phyloP scores from a whole-genome alignment of 2,888 invertebrate genomes.

The Drosophila mayaguana region DNA sequence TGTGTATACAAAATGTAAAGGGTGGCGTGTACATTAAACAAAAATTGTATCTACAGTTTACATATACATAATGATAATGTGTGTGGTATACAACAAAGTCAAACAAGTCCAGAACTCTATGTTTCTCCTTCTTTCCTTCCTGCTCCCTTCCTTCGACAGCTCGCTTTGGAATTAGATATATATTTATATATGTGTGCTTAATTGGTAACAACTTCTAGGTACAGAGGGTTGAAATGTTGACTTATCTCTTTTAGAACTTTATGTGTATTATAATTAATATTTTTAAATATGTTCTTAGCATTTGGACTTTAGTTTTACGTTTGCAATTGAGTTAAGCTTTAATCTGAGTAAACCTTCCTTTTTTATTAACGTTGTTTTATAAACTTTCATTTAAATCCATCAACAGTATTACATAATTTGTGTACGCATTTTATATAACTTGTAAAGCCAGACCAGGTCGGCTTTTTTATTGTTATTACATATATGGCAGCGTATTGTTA shows the following conservation, averaged over 20 bases:
- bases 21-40: slow-evolving; percentile 48
- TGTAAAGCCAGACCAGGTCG: slow-evolving; percentile 64
- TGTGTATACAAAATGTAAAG: slow-evolving; percentile 71
- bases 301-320: slow-evolving; percentile 37
- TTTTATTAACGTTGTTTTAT: slow-evolving; percentile 74
- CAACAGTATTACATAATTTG: slow-evolving; percentile 70
- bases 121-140: slow-evolving; percentile 28
- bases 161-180: slow-evolving; percentile 55
- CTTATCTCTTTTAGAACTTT: slow-evolving; percentile 38
- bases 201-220: slow-evolving; percentile 76
- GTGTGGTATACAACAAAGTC: slow-evolving; percentile 60
- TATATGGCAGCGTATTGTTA: slow-evolving; percentile 75
- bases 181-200: slow-evolving; percentile 55
- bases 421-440: slow-evolving; percentile 48
- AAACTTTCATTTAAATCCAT: slow-evolving; percentile 75
- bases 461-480: slow-evolving; percentile 49
- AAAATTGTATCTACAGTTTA: slow-evolving; percentile 66
- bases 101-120: slow-evolving; percentile 49
- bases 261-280: slow-evolving; percentile 14
- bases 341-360: slow-evolving; percentile 42
- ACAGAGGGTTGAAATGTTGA: slow-evolving; percentile 57
- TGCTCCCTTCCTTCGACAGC: slow-evolving; percentile 20
- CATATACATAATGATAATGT: slow-evolving; percentile 59
- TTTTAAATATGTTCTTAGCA: slow-evolving; percentile 40
- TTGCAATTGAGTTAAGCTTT: slow-evolving; percentile 57